Conservation (phyloP, 2,113 vertebrate species). For the Melanerpes formicivorus region DNA sequence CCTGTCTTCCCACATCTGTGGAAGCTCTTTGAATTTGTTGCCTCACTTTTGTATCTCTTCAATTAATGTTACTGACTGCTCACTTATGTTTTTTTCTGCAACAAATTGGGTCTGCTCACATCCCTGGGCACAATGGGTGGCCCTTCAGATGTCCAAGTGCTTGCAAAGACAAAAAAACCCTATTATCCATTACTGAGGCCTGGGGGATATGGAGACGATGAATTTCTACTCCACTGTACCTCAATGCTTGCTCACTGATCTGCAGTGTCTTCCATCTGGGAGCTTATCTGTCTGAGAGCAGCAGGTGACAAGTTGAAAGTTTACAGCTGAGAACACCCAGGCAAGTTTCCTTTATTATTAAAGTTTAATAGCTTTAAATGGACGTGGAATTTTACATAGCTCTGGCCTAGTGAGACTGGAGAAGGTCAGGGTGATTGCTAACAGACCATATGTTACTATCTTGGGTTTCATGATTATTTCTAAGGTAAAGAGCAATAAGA, state of each 20-base stretch:
- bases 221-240: not conserved
- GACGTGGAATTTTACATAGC: not conserved
- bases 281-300: not conserved
- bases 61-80: not conserved
- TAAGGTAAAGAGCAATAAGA: not conserved
- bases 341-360: conserved; percentile 1
- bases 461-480: conserved; percentile 23
- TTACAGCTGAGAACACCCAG: not conserved
- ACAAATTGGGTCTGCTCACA: not conserved
- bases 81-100: not conserved
- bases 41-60: not conserved
- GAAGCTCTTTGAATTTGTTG: not conserved
- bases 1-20: not conserved
- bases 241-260: not conserved
- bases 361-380: conserved; percentile 5
- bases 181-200: not conserved
- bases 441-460: not conserved
- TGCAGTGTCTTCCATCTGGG: not conserved
- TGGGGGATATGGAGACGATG: not conserved
- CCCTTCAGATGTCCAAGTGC: not conserved
- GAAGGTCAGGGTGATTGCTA: not conserved
- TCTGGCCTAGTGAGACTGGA: not conserved
- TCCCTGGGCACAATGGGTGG: not conserved
- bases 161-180: not conserved
- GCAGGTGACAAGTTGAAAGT: conserved; percentile 28